Evolutionary conservation across 2,888 invertebrate genomes (phyloP).

Genomic region (Archips crataeganus): DNA sequence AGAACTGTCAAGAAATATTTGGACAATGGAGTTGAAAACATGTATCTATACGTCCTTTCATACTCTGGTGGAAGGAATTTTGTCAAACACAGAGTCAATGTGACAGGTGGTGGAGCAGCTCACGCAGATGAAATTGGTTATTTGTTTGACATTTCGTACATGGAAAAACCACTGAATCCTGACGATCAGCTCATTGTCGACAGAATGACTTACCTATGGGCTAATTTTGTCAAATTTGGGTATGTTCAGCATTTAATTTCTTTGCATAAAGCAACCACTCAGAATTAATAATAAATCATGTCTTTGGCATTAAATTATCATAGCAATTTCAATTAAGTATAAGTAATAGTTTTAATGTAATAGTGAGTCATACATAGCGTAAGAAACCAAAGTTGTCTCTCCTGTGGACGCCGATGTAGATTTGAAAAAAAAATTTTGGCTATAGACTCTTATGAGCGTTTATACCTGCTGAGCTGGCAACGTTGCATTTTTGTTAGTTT

Average conservation of each 20-base stretch:
- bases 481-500: too few species aligned
- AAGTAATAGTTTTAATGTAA: too few species aligned
- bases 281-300: neutral
- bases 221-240: constrained; percentile 66
- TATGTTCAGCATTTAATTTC: constrained; percentile 38
- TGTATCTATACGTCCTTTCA: constrained; percentile 56
- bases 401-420: too few species aligned
- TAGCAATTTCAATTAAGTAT: too few species aligned
- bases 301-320: neutral
- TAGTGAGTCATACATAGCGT: too few species aligned
- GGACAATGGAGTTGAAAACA: constrained; percentile 45
- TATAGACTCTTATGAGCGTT: too few species aligned
- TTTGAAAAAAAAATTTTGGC: too few species aligned
- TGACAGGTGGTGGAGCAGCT: constrained; percentile 50
- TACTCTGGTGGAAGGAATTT: constrained; percentile 54
- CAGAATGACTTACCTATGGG: constrained; percentile 59
- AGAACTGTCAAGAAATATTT: constrained; percentile 51
- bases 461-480: too few species aligned
- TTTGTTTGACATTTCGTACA: constrained; percentile 51
- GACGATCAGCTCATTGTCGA: constrained; percentile 59
- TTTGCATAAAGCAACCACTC: neutral
- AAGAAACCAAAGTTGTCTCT: too few species aligned
- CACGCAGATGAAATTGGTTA: constrained; percentile 61
- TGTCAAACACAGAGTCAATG: constrained; percentile 44
- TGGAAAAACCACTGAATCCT: constrained; percentile 44